Evolutionary conservation across 2,113 vertebrate species (phyloP).

Genomic region (Gymnocephalus cernua): DNA sequence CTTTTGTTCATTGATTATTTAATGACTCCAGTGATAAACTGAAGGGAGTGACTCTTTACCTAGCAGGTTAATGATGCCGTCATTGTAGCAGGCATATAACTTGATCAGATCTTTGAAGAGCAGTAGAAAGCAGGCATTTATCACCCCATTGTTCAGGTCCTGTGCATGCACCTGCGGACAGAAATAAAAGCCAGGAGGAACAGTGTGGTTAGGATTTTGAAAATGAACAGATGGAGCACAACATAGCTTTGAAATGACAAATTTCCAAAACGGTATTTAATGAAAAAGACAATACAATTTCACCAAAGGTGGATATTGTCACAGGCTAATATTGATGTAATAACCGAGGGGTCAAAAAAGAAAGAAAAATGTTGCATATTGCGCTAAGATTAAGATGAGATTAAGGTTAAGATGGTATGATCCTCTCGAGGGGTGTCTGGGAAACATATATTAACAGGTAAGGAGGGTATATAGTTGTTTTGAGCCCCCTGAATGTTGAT

Average conservation of each 20-base stretch:
- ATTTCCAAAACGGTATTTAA: background rate
- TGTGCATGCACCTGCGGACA: constrained; percentile 90
- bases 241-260: background rate
- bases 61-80: constrained; percentile 97
- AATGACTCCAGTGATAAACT: background rate
- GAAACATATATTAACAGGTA: too few species aligned
- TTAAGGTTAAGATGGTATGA: too few species aligned
- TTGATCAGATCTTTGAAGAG: constrained; percentile 99
- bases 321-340: background rate
- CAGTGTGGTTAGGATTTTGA: background rate
- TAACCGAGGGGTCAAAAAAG: too few species aligned
- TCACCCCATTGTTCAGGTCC: constrained; percentile 95
- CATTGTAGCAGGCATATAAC: constrained; percentile 98
- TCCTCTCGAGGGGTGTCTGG: too few species aligned
- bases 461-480: too few species aligned
- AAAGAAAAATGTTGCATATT: too few species aligned
- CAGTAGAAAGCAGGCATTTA: constrained; percentile 96
- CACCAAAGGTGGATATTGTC: background rate
- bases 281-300: background rate
- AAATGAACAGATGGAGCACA: background rate
- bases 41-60: constrained; percentile 81
- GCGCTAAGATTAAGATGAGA: too few species aligned
- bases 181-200: background rate
- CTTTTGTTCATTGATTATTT: background rate
- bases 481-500: too few species aligned